Conservation (phyloP, 2,797 vertebrate species). For the Cirrhinus mrigala region DNA sequence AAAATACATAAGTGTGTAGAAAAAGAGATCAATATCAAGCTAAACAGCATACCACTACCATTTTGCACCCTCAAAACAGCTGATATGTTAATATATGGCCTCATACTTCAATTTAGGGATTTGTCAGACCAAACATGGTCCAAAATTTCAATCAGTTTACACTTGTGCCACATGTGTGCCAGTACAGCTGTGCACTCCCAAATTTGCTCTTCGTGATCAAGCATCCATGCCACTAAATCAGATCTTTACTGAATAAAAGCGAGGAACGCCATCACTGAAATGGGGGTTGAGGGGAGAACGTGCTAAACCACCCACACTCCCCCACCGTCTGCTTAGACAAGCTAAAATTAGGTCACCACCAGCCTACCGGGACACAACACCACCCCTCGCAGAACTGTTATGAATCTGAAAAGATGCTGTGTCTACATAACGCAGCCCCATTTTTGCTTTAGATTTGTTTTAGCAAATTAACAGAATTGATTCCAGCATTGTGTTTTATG, state of each 20-base stretch:
- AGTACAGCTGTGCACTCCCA: not conserved
- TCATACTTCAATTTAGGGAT: not conserved
- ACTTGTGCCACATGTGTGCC: not conserved
- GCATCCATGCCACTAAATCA: not conserved
- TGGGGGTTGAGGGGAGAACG: constrained; percentile 38
- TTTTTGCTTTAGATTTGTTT: constrained; percentile 21
- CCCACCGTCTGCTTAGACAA: constrained; percentile 43
- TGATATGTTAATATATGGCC: not conserved
- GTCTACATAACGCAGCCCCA: not conserved
- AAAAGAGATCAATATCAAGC: not conserved
- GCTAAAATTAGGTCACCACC: constrained; percentile 67
- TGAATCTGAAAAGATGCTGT: constrained; percentile 27
- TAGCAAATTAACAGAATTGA: not conserved
- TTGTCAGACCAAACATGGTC: not conserved
- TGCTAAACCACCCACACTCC: constrained; percentile 2
- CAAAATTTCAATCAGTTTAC: not conserved
- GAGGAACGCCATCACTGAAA: not conserved
- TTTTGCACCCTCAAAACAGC: not conserved
- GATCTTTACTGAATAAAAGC: constrained; percentile 8
- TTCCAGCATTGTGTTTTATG: constrained; percentile 22
- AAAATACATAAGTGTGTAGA: no score
- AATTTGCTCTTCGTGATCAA: not conserved
- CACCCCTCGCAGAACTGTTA: constrained; percentile 40
- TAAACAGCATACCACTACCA: not conserved
- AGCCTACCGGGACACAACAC: constrained; percentile 61